Evolutionary conservation across 23 tunicate genomes (phyloP).

Genomic region (Pegea sp.): DNA sequence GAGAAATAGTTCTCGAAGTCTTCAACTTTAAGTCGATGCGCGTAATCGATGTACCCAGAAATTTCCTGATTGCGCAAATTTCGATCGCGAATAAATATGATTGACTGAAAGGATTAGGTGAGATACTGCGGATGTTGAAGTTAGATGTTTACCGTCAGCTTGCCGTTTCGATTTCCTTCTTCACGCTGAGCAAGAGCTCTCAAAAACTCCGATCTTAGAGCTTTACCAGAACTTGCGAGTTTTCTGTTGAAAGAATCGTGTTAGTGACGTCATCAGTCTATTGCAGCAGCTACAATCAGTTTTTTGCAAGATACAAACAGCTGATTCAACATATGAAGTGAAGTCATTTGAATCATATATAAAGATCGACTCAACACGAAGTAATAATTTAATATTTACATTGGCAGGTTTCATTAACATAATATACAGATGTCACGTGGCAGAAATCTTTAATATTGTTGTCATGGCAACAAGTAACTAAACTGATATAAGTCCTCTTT

Average conservation of each 20-base stretch:
- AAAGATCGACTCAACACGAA: too few relatives aligned
- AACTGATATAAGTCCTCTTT: too few relatives aligned
- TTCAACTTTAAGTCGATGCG: slow-evolving; percentile 91
- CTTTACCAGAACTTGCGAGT: slow-evolving; percentile 65
- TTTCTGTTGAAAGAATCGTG: slow-evolving; percentile 33
- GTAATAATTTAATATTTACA: too few relatives aligned
- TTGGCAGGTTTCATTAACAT: too few relatives aligned
- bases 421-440: too few relatives aligned
- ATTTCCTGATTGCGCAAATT: slow-evolving; percentile 82
- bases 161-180: slow-evolving; percentile 90
- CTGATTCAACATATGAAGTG: too few relatives aligned
- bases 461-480: too few relatives aligned
- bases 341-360: too few relatives aligned
- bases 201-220: slow-evolving; percentile 29
- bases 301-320: too few relatives aligned
- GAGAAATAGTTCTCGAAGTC: slow-evolving; percentile 83
- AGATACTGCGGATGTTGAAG: neutral
- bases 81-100: slow-evolving; percentile 84
- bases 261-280: too few relatives aligned
- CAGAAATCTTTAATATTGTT: too few relatives aligned
- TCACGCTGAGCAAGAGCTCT: slow-evolving; percentile 81
- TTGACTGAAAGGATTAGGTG: slow-evolving; percentile 26
- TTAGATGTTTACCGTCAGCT: slow-evolving; percentile 83
- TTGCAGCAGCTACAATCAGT: too few relatives aligned
- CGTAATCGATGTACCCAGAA: slow-evolving; percentile 93